Conservation (phyloP, 2,113 vertebrate species). For the Agapornis roseicollis region DNA sequence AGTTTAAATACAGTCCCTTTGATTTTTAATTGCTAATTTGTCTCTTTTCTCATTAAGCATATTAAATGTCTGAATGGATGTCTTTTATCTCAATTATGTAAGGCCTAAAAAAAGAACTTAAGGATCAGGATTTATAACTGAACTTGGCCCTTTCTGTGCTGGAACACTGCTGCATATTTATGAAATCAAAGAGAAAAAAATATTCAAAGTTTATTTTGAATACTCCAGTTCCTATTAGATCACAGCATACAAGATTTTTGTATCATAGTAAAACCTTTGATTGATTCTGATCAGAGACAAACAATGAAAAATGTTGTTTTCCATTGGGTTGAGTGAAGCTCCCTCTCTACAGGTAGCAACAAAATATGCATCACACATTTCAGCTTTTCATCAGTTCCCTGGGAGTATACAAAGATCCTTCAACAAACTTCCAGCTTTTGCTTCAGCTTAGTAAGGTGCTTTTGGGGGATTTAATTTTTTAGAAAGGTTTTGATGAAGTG, state of each 20-base stretch:
- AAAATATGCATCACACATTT: background rate
- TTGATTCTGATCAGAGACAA: background rate
- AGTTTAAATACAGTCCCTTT: background rate
- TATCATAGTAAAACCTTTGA: background rate
- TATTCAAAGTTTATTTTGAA: background rate
- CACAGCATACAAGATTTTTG: background rate
- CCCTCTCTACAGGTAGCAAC: background rate
- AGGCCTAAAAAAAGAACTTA: background rate
- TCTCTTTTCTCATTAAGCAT: background rate
- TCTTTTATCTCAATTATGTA: background rate
- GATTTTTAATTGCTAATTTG: background rate
- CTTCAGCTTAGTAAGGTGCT: background rate
- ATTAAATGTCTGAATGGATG: background rate
- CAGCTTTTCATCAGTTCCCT: background rate
- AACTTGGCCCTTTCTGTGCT: background rate
- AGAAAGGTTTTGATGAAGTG: background rate
- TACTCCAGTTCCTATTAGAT: background rate
- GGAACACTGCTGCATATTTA: background rate
- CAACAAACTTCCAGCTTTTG: background rate
- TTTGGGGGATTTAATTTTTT: background rate
- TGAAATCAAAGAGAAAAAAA: constrained; percentile 4
- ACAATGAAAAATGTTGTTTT: background rate
- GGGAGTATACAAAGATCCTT: background rate
- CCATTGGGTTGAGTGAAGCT: background rate
- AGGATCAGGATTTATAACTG: background rate